A percentile compares a stretch with the other conserved stretches of the same genome.
Conservation (phyloP, 2,888 invertebrate genomes). For the Melinaea marsaeus region DNA sequence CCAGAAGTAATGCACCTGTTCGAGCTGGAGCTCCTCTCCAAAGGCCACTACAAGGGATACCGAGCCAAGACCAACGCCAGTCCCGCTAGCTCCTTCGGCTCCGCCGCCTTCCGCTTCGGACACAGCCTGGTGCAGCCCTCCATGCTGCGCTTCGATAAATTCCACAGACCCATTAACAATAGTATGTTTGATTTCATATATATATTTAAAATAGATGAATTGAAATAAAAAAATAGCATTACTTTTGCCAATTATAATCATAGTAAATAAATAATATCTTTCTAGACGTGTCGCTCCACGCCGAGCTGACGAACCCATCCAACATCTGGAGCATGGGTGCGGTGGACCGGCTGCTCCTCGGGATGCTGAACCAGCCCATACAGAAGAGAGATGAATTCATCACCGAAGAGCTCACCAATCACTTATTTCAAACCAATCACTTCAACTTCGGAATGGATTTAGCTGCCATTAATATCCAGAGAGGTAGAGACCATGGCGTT, state of each 20-base stretch:
- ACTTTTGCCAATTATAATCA: no score
- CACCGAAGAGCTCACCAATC: conserved; percentile 87
- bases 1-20: conserved; percentile 86
- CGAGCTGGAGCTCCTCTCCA: conserved; percentile 81
- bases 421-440: conserved; percentile 85
- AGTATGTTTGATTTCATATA: conserved; percentile 75
- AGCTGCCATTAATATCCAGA: conserved; percentile 91
- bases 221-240: no score
- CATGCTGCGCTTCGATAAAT: conserved; percentile 84
- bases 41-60: conserved; percentile 85
- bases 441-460: conserved; percentile 90
- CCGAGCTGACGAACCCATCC: conserved; percentile 83
- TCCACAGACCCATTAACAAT: conserved; percentile 82
- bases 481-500: conserved; percentile 91
- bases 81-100: conserved; percentile 86
- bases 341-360: conserved; percentile 86
- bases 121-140: conserved; percentile 90
- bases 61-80: conserved; percentile 83
- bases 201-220: no score
- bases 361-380: conserved; percentile 86
- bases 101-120: conserved; percentile 91
- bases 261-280: not conserved
- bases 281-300: conserved; percentile 85
- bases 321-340: conserved; percentile 88
- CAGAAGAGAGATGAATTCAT: conserved; percentile 90